Base-by-base conservation (phyloP, 2,113 vertebrate genomes). In the Apodemus sylvaticus region DNA sequence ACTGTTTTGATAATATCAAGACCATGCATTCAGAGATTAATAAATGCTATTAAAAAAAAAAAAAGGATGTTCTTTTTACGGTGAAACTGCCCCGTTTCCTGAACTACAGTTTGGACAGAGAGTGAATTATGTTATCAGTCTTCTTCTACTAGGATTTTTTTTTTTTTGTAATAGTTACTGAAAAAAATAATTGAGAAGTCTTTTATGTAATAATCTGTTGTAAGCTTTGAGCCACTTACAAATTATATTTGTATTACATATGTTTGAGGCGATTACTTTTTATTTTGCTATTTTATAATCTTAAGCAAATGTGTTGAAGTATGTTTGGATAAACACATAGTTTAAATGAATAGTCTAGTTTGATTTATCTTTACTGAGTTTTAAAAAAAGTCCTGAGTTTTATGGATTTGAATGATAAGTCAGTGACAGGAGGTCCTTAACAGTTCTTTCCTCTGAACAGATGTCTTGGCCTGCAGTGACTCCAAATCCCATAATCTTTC, bases 381-480 rank as follows among this genome's bases (percentile, higher is more conserved):
- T 88, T 94, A 66, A 73, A 86, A 87, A 96, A 94, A 97, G 96
- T 79, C 88, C 96, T 86, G 70, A 86, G 51, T 97, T 94, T 88
- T 92, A 73, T 97, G 88, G 64, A 95, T 97, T 96, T 95, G 91
- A 97, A 94, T 89, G 86, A 90, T 95, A 97, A 97, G 96, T 97
- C 89, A 93, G 93, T 97, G 96, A 97, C 96, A 97, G 97, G 95
- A 97, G 96, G 94, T 94, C 95, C 97, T 95, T 82, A 97, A 95
- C 92, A 92, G 94, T 98, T 97, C 92, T 96, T 96, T 82, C 48
- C 71, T 97, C n/a, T 0, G 66, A 98, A 96, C 96, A 98, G 96
- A 97, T 98, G 96, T 92, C 97, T 97, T 97, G 97, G 97, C 95
- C 97, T 97, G 62, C 88, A 97, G 76, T 97, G 97, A 97, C 97